A percentile compares a stretch with the other conserved stretches of the same genome.
phyloP scores from a whole-genome alignment of 2,113 vertebrate species.

The Benitochromis conjunctus region DNA sequence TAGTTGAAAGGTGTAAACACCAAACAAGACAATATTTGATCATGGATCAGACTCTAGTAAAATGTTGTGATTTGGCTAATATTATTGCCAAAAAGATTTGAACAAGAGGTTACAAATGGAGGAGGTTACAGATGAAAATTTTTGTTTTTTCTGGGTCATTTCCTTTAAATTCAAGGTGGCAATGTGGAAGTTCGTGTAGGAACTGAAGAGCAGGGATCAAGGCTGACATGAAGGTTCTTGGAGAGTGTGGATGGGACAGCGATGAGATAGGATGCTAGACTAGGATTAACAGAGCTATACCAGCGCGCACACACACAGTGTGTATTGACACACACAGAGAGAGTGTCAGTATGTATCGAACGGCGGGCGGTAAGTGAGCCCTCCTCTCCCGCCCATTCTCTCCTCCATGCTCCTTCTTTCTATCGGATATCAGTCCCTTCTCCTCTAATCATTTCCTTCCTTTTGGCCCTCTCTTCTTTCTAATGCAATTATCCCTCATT shows the following conservation, averaged over 20 bases:
- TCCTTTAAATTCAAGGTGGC: not conserved
- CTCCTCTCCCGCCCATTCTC: constrained; percentile 48
- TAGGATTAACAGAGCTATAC: constrained; percentile 40
- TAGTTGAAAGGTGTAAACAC: not conserved
- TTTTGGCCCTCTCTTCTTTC: constrained; percentile 74
- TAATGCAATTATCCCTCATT: constrained; percentile 75
- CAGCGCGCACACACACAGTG: constrained; percentile 17
- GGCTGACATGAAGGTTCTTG: constrained; percentile 18
- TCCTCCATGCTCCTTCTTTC: constrained; percentile 60
- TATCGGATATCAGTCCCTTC: constrained; percentile 75
- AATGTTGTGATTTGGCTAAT: not conserved
- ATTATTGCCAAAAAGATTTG: not conserved
- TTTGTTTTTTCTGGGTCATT: not conserved
- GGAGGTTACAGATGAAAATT: too few relatives aligned
- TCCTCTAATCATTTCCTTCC: constrained; percentile 79
- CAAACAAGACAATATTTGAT: not conserved
- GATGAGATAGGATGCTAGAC: not conserved
- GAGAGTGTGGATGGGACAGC: constrained; percentile 2
- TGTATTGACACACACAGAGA: constrained; percentile 66
- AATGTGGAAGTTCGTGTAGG: not conserved
- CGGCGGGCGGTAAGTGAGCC: constrained; percentile 62
- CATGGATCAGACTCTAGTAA: not conserved
- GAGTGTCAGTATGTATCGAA: constrained; percentile 74
- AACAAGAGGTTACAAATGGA: not conserved
- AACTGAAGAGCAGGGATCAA: not conserved